A percentile compares a stretch with the other conserved stretches of the same genome.
phyloP scores from a whole-genome alignment of 2,113 vertebrate species.

The Suncus etruscus region DNA sequence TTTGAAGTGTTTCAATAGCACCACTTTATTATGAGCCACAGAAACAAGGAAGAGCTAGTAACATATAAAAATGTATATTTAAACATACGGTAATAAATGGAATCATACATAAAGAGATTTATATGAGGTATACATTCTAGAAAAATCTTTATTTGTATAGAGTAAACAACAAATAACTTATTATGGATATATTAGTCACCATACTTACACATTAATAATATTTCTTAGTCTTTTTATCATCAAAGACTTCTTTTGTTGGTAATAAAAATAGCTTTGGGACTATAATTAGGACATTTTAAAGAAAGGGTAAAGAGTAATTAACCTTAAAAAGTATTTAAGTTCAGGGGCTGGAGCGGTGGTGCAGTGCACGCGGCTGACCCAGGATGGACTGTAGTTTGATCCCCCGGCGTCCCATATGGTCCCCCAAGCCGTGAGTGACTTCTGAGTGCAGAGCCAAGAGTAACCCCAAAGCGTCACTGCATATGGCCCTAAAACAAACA shows the following conservation, averaged over 20 bases:
- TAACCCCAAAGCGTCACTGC: too few species aligned
- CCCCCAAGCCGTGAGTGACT: too few species aligned
- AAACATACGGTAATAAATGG: background rate
- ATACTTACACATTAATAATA: background rate
- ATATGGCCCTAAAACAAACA: too few species aligned
- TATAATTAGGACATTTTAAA: background rate
- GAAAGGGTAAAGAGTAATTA: too few species aligned
- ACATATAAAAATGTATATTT: background rate
- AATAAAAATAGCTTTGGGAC: background rate
- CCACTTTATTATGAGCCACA: slow-evolving; percentile 7
- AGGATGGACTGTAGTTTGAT: too few species aligned
- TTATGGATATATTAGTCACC: background rate
- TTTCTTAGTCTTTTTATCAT: background rate
- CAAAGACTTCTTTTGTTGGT: background rate
- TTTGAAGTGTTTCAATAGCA: background rate
- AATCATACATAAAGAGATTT: background rate
- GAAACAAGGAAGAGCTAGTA: background rate
- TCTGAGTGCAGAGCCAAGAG: too few species aligned
- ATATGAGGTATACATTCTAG: background rate
- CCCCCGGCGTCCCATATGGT: too few species aligned
- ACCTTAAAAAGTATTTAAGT: too few species aligned
- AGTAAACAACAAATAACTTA: background rate
- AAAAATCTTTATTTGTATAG: background rate
- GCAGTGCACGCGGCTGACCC: too few species aligned
- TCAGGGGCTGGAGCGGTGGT: too few species aligned